phyloP scores from a whole-genome alignment of 1,140 invertebrate genomes.

The Drosophila neocordata region DNA sequence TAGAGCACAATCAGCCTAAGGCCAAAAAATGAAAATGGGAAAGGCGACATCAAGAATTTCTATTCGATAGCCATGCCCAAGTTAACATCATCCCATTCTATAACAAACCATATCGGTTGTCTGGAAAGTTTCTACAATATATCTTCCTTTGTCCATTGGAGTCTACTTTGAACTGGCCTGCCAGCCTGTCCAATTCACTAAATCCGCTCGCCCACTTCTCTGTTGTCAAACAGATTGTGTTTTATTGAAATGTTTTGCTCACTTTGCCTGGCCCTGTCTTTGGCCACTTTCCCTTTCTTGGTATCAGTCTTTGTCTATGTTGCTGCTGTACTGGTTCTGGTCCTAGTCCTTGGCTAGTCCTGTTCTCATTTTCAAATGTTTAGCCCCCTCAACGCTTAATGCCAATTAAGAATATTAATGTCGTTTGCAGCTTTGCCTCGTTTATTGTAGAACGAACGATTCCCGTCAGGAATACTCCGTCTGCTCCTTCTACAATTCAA shows the following conservation, averaged over 20 bases:
- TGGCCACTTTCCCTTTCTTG: neutral
- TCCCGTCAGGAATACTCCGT: no score
- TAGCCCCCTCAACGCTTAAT: slow-evolving; percentile 55
- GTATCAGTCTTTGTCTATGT: neutral
- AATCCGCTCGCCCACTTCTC: slow-evolving; percentile 24
- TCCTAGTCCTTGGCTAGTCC: neutral
- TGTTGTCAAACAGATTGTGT: slow-evolving; percentile 26
- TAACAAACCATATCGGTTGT: neutral
- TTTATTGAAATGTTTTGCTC: slow-evolving; percentile 46
- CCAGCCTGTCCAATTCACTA: slow-evolving; percentile 10
- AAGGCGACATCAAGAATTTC: slow-evolving; percentile 21
- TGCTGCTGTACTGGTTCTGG: neutral
- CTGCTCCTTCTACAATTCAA: neutral
- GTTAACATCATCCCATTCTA: neutral
- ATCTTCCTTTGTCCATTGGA: slow-evolving; percentile 11
- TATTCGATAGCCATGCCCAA: neutral
- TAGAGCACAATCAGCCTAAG: neutral
- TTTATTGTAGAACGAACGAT: slow-evolving; percentile 31
- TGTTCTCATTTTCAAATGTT: slow-evolving; percentile 43
- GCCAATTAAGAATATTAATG: slow-evolving; percentile 79
- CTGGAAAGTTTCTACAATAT: slow-evolving; percentile 21
- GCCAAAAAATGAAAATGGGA: slow-evolving; percentile 17
- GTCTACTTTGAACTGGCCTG: neutral
- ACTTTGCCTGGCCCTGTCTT: no score
- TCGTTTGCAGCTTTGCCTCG: slow-evolving; percentile 57